phyloP scores from a whole-genome alignment of 2,797 vertebrate species.

The Threskiornis aethiopicus region DNA sequence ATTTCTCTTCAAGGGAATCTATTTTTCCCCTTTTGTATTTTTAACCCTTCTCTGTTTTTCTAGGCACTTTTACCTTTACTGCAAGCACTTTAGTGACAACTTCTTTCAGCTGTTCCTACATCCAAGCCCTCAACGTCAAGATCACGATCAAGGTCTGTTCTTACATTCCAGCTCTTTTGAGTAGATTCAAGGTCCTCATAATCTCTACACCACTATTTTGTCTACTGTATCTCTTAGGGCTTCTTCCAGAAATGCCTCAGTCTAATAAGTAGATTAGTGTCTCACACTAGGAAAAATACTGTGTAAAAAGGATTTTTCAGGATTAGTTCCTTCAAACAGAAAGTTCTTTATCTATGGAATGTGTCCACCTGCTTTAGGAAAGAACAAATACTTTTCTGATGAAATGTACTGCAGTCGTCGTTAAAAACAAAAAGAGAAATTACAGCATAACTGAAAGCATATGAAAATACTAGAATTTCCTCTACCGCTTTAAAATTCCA shows the following conservation, averaged over 20 bases:
- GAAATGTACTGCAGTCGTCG: background rate
- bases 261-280: background rate
- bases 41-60: background rate
- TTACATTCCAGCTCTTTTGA: background rate
- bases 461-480: background rate
- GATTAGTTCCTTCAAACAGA: background rate
- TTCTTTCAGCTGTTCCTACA: background rate
- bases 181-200: background rate
- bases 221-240: background rate
- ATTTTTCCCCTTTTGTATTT: background rate
- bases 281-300: background rate
- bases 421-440: background rate
- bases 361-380: background rate
- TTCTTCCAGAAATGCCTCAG: background rate
- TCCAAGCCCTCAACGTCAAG: background rate
- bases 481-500: background rate
- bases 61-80: background rate
- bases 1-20: background rate
- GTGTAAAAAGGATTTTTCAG: background rate
- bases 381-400: background rate
- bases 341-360: background rate
- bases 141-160: background rate
- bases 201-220: background rate
- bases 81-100: background rate
- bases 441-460: background rate